Evolutionary conservation across 2,888 invertebrate genomes (phyloP).

Genomic region (Elmis aenea): DNA sequence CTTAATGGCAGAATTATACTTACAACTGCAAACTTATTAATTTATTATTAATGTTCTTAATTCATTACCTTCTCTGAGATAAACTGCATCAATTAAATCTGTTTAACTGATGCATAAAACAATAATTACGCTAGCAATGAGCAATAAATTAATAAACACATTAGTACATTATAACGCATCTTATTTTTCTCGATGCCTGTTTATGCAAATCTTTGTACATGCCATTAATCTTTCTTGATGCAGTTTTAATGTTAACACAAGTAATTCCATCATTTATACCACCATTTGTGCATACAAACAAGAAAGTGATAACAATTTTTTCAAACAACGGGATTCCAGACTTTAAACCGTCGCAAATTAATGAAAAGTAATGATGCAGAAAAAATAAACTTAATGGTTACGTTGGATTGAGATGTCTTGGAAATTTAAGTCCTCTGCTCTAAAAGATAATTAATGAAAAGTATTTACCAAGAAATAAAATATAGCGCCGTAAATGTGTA

Average conservation of each 20-base stretch:
- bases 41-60: too few species aligned
- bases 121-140: too few species aligned
- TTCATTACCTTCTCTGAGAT: too few species aligned
- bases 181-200: too few species aligned
- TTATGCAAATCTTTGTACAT: conserved; percentile 3
- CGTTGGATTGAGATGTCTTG: conserved; percentile 4
- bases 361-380: conserved; percentile 4
- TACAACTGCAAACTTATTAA: too few species aligned
- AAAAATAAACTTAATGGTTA: conserved; percentile 4
- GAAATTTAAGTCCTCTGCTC: background rate
- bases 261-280: too few species aligned
- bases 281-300: too few species aligned
- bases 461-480: conserved; percentile 1
- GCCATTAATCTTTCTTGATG: conserved; percentile 1
- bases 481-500: conserved; percentile 3
- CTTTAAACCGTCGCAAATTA: conserved; percentile 3
- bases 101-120: too few species aligned
- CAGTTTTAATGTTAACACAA: conserved; percentile 3
- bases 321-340: conserved; percentile 1
- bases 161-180: too few species aligned
- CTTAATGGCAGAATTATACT: too few species aligned
- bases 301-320: conserved; percentile 2
- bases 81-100: too few species aligned
- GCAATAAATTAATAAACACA: too few species aligned
- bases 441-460: conserved; percentile 4